Percentiles rank a stretch among this genome's conserved stretches.
phyloP scores from a whole-genome alignment of 2,113 vertebrate genomes.

The Macquaria ambigua region DNA sequence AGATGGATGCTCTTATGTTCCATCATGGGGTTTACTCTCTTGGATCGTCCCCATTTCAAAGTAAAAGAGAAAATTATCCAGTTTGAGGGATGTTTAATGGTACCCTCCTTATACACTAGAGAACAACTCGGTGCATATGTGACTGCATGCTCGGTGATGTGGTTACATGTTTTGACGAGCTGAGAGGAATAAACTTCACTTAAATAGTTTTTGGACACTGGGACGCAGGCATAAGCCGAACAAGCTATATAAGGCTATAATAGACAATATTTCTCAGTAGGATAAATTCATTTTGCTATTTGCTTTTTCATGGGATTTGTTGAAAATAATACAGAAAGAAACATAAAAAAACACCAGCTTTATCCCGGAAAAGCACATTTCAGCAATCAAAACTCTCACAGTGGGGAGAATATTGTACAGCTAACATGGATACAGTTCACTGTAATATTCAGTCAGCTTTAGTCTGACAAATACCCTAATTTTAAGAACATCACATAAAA shows the following conservation, averaged over 20 bases:
- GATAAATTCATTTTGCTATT: neutral
- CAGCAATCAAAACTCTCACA: conserved; percentile 15
- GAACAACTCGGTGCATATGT: neutral
- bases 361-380: neutral
- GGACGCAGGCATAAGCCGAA: neutral
- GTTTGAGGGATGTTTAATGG: conserved; percentile 1
- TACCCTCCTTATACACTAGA: conserved; percentile 16
- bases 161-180: neutral
- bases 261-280: neutral
- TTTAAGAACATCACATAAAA: neutral
- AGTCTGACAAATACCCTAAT: neutral
- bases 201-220: neutral
- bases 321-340: neutral
- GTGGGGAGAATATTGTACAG: neutral
- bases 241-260: neutral
- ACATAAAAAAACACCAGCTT: neutral
- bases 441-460: neutral
- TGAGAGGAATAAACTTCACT: neutral
- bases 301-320: conserved; percentile 3
- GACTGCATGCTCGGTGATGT: neutral
- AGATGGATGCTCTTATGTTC: neutral
- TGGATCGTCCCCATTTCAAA: conserved; percentile 11
- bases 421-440: neutral
- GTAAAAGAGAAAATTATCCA: conserved; percentile 8
- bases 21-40: conserved; percentile 16